Percentiles rank a stretch among this genome's conserved stretches.
Evolutionary conservation across 2,113 vertebrate species (phyloP).

Genomic region (Microcebus murinus): DNA sequence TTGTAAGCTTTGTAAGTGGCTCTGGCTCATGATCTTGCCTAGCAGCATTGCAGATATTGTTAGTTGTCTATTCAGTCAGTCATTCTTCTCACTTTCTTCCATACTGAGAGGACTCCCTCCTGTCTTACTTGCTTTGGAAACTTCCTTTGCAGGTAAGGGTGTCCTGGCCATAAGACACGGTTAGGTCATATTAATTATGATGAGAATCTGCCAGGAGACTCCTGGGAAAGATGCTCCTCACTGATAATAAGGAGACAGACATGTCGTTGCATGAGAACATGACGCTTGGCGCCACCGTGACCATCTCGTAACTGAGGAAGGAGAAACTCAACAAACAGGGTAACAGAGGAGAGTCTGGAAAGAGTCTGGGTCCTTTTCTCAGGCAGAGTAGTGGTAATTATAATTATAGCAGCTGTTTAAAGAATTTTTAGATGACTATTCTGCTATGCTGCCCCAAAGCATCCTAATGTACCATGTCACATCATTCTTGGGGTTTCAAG

Average conservation of each 20-base stretch:
- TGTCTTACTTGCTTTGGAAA: not conserved
- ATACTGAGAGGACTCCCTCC: not conserved
- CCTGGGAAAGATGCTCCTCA: not conserved
- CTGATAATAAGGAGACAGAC: not conserved
- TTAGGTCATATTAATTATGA: not conserved
- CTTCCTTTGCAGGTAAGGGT: not conserved
- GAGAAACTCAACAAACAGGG: not conserved
- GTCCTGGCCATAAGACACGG: fast-evolving
- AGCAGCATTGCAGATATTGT: not conserved
- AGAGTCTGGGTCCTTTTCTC: not conserved
- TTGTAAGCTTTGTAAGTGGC: not conserved
- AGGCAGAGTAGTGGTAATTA: not conserved
- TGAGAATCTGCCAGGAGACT: not conserved
- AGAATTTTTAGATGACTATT: not conserved
- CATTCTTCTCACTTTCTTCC: not conserved
- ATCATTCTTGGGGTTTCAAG: not conserved
- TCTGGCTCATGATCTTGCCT: not conserved
- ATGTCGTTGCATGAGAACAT: not conserved
- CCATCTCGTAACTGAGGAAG: not conserved
- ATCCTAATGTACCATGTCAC: not conserved
- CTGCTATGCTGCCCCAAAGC: not conserved
- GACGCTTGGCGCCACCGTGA: not conserved
- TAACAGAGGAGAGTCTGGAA: not conserved
- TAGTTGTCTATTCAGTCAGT: not conserved
- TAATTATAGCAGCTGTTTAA: not conserved